A percentile compares a stretch with the other conserved stretches of the same genome.
These are phyloP conservation scores for Stegostoma tigrinum DNA, from an alignment of 2,113 vertebrate genomes.

Conservation along the genomic window DNA sequence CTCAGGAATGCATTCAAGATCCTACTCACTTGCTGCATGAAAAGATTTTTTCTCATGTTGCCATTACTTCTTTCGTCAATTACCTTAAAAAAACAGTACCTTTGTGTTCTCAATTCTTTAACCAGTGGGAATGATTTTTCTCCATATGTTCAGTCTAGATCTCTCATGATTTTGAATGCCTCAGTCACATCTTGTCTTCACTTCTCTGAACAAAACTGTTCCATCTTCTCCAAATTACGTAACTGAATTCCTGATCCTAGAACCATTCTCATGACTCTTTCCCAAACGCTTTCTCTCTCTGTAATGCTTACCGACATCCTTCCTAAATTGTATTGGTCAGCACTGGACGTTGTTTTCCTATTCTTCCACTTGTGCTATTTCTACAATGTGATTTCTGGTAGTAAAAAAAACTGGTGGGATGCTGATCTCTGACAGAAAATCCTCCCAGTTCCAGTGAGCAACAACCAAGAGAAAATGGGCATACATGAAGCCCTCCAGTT, in stretches of 20 bases:
- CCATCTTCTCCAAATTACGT: neutral
- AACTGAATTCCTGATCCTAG: too few species aligned
- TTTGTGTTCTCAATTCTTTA: neutral
- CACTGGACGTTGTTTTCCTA: too few species aligned
- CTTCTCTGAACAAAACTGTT: neutral
- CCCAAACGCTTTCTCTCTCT: neutral
- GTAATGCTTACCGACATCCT: neutral
- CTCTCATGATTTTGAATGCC: neutral
- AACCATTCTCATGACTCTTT: neutral
- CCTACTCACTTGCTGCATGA: neutral
- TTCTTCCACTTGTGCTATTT: neutral
- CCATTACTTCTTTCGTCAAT: neutral
- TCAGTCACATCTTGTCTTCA: neutral
- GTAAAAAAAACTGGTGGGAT: neutral
- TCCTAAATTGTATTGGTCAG: neutral
- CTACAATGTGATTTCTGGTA: neutral
- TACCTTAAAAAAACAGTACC: neutral
- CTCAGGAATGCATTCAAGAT: neutral
- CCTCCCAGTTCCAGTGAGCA: neutral
- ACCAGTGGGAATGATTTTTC: neutral
- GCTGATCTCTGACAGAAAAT: neutral
- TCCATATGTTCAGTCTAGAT: neutral
- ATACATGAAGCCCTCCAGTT: neutral
- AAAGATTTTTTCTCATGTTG: neutral
- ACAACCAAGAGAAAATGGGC: neutral